Evolutionary conservation across 2,888 invertebrate genomes (phyloP).

Genomic region (Sarcophaga carnaria): DNA sequence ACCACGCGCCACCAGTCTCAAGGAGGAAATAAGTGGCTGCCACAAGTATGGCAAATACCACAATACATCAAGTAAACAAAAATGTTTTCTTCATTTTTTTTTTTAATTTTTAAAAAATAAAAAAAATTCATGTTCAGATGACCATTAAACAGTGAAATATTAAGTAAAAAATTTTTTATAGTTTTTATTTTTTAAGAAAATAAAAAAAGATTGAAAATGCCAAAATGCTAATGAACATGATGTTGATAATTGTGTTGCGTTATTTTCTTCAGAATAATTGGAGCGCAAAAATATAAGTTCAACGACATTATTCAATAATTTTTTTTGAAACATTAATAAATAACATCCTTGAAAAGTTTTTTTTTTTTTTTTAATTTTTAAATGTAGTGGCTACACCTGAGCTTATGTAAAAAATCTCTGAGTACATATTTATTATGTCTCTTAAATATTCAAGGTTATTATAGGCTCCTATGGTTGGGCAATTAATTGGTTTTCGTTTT

Average conservation of each 20-base stretch:
- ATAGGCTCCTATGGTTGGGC: not conserved
- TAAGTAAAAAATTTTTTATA: not conserved
- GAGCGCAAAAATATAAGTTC: constrained; percentile 55
- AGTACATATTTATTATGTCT: not conserved
- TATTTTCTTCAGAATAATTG: constrained; percentile 51
- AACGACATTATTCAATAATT: constrained; percentile 63
- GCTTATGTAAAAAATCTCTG: not conserved
- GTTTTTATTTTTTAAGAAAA: not conserved
- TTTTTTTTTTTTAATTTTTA: not conserved
- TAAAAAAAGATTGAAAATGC: not conserved
- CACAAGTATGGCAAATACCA: not conserved
- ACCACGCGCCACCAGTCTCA: constrained; percentile 65
- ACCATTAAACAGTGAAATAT: constrained; percentile 13
- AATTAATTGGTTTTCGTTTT: not conserved
- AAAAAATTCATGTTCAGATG: constrained; percentile 32
- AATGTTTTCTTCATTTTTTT: not conserved
- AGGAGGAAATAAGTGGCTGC: constrained; percentile 63
- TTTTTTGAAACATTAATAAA: constrained; percentile 5
- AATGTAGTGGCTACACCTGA: not conserved
- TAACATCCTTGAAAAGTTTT: constrained; percentile 1
- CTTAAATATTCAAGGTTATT: not conserved
- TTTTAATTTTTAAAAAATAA: not conserved
- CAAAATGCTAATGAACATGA: not conserved
- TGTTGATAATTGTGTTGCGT: constrained; percentile 23
- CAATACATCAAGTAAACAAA: not conserved